These are phyloP conservation scores for Drosophila tristis DNA, from an alignment of 1,140 invertebrate genomes.

Conservation along the genomic window DNA sequence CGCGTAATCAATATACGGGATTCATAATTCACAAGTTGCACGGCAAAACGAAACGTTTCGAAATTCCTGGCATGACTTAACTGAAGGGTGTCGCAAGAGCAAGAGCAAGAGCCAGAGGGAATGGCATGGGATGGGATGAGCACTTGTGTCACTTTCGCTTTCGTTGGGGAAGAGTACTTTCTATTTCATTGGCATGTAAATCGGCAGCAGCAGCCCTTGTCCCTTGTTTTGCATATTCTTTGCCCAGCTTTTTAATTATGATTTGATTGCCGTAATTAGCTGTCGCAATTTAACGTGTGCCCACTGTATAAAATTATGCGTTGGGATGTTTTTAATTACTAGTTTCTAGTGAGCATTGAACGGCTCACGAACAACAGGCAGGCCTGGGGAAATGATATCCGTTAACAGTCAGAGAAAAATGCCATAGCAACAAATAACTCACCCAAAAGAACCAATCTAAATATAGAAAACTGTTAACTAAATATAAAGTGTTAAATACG, in stretches of 20 bases:
- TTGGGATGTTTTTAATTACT: constrained; percentile 32
- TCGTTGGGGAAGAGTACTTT: constrained; percentile 72
- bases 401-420: too few species aligned
- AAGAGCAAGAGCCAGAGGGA: neutral
- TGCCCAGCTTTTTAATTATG: constrained; percentile 62
- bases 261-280: constrained; percentile 49
- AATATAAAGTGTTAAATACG: too few species aligned
- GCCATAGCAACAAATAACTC: too few species aligned
- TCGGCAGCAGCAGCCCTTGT: constrained; percentile 13
- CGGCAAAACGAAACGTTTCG: constrained; percentile 33
- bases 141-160: constrained; percentile 70
- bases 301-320: constrained; percentile 63
- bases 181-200: constrained; percentile 55
- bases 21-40: constrained; percentile 65
- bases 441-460: too few species aligned
- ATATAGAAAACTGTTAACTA: neutral
- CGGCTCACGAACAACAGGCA: too few species aligned
- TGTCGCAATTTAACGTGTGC: constrained; percentile 46
- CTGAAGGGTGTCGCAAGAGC: neutral
- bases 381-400: too few species aligned
- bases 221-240: constrained; percentile 23
- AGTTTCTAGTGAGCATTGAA: constrained; percentile 38
- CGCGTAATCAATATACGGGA: constrained; percentile 70
- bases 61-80: constrained; percentile 64
- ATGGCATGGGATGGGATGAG: neutral